These are phyloP conservation scores for Lasioglossum vierecki DNA, from an alignment of 2,888 invertebrate genomes.

Conservation along the genomic window DNA sequence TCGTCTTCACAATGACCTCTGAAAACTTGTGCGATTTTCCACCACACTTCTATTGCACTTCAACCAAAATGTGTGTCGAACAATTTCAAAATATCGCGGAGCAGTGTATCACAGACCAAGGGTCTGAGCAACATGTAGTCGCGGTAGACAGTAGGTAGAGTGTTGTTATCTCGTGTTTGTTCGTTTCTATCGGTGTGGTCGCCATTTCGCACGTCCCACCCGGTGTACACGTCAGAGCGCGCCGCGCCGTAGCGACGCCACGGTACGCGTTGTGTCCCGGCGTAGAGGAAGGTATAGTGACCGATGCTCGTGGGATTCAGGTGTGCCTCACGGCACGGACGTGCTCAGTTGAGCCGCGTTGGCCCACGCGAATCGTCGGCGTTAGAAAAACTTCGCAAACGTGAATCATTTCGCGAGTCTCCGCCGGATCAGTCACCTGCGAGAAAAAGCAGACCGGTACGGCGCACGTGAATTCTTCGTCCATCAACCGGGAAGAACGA, in stretches of 20 bases:
- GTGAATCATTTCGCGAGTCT: conserved; percentile 2
- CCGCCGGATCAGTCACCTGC: neutral
- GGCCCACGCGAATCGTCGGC: conserved; percentile 69
- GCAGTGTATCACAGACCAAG: neutral
- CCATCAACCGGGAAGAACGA: neutral
- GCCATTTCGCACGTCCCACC: conserved; percentile 52
- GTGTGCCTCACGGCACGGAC: conserved; percentile 74
- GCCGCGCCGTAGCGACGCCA: conserved; percentile 61
- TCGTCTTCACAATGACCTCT: neutral
- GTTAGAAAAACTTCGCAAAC: conserved; percentile 16
- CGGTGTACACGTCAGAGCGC: conserved; percentile 61
- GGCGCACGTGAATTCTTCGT: neutral
- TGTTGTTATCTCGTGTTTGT: conserved; percentile 30
- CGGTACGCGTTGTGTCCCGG: conserved; percentile 64
- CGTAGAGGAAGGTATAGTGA: conserved; percentile 72
- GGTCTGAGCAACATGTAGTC: neutral
- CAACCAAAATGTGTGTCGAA: neutral
- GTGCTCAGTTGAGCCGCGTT: conserved; percentile 74
- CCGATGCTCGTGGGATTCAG: conserved; percentile 76
- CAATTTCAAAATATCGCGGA: neutral
- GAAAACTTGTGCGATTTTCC: neutral
- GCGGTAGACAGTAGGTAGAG: neutral
- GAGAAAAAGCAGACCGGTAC: neutral
- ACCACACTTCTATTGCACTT: neutral
- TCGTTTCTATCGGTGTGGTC: conserved; percentile 33